Base-by-base conservation (phyloP, 2,888 invertebrate species). In the Noctua fimbriata region DNA sequence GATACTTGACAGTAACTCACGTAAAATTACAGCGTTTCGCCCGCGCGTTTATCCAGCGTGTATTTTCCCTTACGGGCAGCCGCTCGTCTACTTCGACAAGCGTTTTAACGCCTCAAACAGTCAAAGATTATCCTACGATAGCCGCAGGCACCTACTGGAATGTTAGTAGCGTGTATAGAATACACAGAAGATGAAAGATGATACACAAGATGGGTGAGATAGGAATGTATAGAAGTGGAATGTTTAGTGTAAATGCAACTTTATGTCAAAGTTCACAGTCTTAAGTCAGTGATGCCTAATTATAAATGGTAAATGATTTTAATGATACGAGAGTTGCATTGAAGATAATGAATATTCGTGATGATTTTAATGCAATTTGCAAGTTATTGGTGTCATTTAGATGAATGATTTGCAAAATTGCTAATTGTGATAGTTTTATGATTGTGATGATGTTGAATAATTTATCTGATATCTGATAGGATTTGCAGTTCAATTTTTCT, bases 61-160 rank as follows among this genome's bases (percentile, higher is more conserved):
- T 74, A 72, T 79, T 81, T 78, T 73, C 71, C 81, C 81, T 86
- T 76, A 69, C 24, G 75, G 69, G 78, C 75, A 78, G 74, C 84
- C 81, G 82, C 86, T 79, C 76, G 79, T 79, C 79, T 82, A 66
- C 55, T 75, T 47, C 65, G 74, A 87, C 86, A 81, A 86, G 90
- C 89, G 84, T 80, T 80, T 76, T 60, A 84, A 84, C 89, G 86
- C 86, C 83, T 83, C 81, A 83, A 84, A 85, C 84, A 86, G 88
- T 89, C 87, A 84, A 69, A 85, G 79, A 87, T 79, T 75, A 71
- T 36, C 76, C 88, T 83, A 86, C 84, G 36, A 83, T 74, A 73
- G 47, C 63, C 28, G 79, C 78, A 88, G 87, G 75, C 67, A 77
- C 73, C 72, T 81, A 86, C 65, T 82, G 85, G 88, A 89, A 89